These are phyloP conservation scores for Atractosteus spatula DNA, from an alignment of 2,113 vertebrate genomes.

Conservation along the genomic window DNA sequence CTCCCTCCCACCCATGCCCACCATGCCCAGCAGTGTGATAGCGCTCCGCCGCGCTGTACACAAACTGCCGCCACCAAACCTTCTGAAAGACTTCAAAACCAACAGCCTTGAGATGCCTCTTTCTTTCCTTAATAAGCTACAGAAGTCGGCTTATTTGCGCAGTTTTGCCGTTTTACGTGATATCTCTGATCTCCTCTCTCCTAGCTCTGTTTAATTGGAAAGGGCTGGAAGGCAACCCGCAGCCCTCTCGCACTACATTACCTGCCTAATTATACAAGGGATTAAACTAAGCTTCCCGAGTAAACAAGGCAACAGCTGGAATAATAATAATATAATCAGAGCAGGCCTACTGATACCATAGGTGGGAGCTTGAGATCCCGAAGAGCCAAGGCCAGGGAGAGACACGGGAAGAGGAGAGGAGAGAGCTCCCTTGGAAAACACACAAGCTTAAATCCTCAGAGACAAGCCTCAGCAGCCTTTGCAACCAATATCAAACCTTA, in stretches of 20 bases:
- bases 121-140: slow-evolving; percentile 66
- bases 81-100: slow-evolving; percentile 56
- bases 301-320: slow-evolving; percentile 52
- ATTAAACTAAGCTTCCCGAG: slow-evolving; percentile 31
- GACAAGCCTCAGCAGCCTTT: too few species aligned
- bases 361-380: slow-evolving; percentile 10
- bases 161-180: slow-evolving; percentile 12
- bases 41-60: too few species aligned
- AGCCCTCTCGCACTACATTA: slow-evolving; percentile 7
- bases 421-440: too few species aligned
- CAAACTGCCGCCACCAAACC: too few species aligned
- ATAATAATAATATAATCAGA: slow-evolving; percentile 45
- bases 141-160: slow-evolving; percentile 50
- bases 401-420: too few species aligned
- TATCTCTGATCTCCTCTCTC: slow-evolving; percentile 31
- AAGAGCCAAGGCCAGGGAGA: slow-evolving; percentile 8
- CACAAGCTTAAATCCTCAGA: too few species aligned
- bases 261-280: slow-evolving; percentile 26
- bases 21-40: background rate
- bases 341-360: slow-evolving; percentile 4
- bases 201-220: slow-evolving; percentile 25
- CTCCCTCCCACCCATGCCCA: background rate
- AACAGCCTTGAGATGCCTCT: slow-evolving; percentile 59
- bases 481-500: too few species aligned
- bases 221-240: slow-evolving; percentile 14